Evolutionary conservation across 2,797 vertebrate genomes (phyloP).

Genomic region (Semotilus atromaculatus): DNA sequence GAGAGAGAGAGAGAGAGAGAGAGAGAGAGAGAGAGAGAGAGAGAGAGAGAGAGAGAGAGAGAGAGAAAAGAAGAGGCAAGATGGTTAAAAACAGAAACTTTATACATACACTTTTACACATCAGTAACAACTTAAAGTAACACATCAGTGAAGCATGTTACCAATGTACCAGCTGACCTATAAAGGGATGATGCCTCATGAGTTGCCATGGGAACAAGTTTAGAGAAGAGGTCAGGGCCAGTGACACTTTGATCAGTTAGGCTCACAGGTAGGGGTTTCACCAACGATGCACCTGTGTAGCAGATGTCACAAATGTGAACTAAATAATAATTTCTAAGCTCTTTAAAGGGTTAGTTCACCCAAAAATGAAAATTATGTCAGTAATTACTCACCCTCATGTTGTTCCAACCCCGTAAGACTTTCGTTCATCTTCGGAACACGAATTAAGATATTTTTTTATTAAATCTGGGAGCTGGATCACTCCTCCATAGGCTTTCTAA

Average conservation of each 20-base stretch:
- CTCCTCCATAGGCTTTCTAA: too few species aligned
- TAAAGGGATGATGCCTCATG: slow-evolving; percentile 87
- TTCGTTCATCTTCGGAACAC: too few species aligned
- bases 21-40: not conserved
- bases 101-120: not conserved
- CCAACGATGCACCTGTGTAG: slow-evolving; percentile 80
- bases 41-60: not conserved
- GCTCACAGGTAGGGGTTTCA: slow-evolving; percentile 86
- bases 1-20: not conserved
- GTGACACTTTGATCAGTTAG: slow-evolving; percentile 84
- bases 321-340: not conserved
- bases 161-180: slow-evolving; percentile 70
- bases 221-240: slow-evolving; percentile 86
- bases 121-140: not conserved
- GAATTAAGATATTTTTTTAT: too few species aligned
- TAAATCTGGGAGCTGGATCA: too few species aligned
- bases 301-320: not conserved
- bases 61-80: too few species aligned
- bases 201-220: slow-evolving; percentile 87
- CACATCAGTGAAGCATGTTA: not conserved
- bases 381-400: too few species aligned
- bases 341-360: too few species aligned
- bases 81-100: not conserved
- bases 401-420: too few species aligned
- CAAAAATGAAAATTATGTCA: too few species aligned